These are phyloP conservation scores for Hemibagrus guttatus DNA, from an alignment of 2,797 vertebrate genomes.

Conservation along the genomic window DNA sequence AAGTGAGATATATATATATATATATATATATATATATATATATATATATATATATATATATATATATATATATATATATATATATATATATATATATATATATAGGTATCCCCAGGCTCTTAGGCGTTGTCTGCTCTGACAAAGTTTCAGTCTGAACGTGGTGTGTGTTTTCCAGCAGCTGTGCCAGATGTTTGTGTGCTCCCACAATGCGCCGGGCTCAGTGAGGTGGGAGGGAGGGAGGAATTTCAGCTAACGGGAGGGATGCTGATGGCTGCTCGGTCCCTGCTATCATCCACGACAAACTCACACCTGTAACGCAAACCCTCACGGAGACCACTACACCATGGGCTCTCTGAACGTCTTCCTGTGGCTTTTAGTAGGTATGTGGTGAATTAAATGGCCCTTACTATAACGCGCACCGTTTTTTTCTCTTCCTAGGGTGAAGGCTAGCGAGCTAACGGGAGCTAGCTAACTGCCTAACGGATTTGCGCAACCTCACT, in stretches of 20 bases:
- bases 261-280: conserved; percentile 75
- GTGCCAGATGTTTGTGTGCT: conserved; percentile 73
- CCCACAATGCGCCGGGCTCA: conserved; percentile 46
- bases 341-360: conserved; percentile 69
- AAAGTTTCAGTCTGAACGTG: conserved; percentile 26
- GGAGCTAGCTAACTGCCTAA: conserved; percentile 42
- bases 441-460: conserved; percentile 51
- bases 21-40: not conserved
- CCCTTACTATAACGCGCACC: not conserved
- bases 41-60: not conserved
- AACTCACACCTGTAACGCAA: conserved; percentile 58
- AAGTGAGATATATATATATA: too few relatives aligned
- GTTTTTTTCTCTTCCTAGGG: not conserved
- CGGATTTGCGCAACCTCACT: conserved; percentile 5
- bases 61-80: not conserved
- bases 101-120: not conserved
- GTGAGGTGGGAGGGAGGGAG: conserved; percentile 71
- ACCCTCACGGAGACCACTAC: conserved; percentile 48
- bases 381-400: conserved; percentile 68
- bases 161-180: conserved; percentile 66
- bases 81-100: not conserved
- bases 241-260: conserved; percentile 65
- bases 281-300: conserved; percentile 53
- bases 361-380: conserved; percentile 69
- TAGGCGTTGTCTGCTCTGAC: conserved; percentile 20